Conservation (phyloP, 2,797 vertebrate genomes). For the Pachyuromys duprasi region DNA sequence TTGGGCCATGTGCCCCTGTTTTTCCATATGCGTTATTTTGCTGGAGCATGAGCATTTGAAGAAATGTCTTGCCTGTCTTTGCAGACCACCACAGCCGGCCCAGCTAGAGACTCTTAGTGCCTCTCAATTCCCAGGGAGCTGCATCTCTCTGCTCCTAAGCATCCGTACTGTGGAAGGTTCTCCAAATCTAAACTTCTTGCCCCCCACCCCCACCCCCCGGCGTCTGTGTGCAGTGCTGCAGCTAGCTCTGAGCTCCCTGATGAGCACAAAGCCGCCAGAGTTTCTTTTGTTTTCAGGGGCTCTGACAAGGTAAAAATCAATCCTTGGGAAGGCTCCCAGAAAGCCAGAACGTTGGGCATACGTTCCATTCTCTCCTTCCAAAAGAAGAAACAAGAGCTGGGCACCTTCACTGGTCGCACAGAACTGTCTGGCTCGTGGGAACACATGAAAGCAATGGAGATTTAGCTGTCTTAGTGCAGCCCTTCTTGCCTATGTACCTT, state of each 20-base stretch:
- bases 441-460: not conserved
- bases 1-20: not conserved
- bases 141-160: not conserved
- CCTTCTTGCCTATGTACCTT: not conserved
- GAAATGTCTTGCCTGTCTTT: not conserved
- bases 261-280: not conserved
- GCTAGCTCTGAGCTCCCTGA: not conserved
- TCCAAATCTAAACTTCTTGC: not conserved
- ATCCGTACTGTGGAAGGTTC: not conserved
- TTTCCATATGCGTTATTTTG: not conserved
- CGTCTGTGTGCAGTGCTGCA: not conserved
- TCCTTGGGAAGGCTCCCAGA: not conserved
- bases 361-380: not conserved
- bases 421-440: not conserved
- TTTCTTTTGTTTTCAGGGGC: not conserved
- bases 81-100: not conserved
- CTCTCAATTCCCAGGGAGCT: not conserved
- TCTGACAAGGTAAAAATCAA: not conserved
- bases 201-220: too few species aligned
- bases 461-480: not conserved
- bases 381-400: not conserved
- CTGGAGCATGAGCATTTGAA: not conserved
- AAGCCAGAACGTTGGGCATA: not conserved
- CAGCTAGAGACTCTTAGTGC: not conserved
- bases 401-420: not conserved